phyloP scores from a whole-genome alignment of 2,888 invertebrate genomes.

The Epistrophe grossulariae region DNA sequence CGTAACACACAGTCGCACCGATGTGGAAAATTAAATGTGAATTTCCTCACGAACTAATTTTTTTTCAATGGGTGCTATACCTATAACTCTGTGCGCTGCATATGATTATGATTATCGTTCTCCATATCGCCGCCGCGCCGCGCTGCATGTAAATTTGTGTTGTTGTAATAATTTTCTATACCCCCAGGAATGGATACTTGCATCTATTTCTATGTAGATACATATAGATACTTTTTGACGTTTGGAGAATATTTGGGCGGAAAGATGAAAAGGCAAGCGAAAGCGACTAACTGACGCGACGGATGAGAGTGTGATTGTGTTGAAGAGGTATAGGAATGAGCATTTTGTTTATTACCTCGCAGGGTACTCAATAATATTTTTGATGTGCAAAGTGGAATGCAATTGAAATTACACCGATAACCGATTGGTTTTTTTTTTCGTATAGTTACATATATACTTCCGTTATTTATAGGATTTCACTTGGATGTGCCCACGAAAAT shows the following conservation, averaged over 20 bases:
- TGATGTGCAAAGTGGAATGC: constrained; percentile 52
- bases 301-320: constrained; percentile 15
- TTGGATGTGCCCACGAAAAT: not conserved
- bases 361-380: constrained; percentile 55
- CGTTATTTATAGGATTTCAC: constrained; percentile 25
- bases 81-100: constrained; percentile 39
- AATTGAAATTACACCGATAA: constrained; percentile 28
- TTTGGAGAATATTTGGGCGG: constrained; percentile 25
- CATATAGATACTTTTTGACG: constrained; percentile 12
- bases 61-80: constrained; percentile 22
- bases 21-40: constrained; percentile 75
- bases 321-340: constrained; percentile 32
- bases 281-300: not conserved
- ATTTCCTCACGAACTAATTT: constrained; percentile 60
- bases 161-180: constrained; percentile 9
- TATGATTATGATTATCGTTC: constrained; percentile 69
- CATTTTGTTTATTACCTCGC: constrained; percentile 61
- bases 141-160: not conserved
- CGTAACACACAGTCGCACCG: constrained; percentile 69
- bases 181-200: constrained; percentile 46
- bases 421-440: not conserved
- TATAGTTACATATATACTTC: not conserved
- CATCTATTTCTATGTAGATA: not conserved
- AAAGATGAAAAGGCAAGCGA: constrained; percentile 32
- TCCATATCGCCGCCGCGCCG: constrained; percentile 39